Evolutionary conservation across 1,140 invertebrate genomes (phyloP).

Genomic region (Frieseomelitta varia): DNA sequence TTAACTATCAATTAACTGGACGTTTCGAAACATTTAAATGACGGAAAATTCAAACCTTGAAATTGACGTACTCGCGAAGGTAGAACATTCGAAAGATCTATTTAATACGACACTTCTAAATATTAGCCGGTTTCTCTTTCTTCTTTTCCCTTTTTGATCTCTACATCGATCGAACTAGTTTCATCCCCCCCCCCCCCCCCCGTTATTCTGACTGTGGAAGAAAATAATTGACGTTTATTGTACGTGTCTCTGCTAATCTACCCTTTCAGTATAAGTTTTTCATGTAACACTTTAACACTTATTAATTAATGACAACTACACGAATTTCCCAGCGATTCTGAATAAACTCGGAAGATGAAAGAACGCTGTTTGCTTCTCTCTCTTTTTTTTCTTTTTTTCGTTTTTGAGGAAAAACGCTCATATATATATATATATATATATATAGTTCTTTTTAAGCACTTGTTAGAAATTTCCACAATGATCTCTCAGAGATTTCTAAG

Average conservation of each 20-base stretch:
- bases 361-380: too few species aligned
- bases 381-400: neutral
- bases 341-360: neutral
- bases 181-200: too few species aligned
- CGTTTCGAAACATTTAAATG: neutral
- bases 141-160: neutral
- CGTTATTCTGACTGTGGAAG: too few species aligned
- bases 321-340: neutral
- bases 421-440: neutral
- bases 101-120: neutral
- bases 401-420: neutral
- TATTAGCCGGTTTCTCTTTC: too few species aligned
- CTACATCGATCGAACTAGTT: neutral
- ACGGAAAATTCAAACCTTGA: neutral
- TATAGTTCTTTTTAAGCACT: neutral
- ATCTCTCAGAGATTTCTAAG: neutral
- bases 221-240: slow-evolving; percentile 1
- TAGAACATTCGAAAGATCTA: neutral
- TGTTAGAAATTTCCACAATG: neutral
- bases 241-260: neutral
- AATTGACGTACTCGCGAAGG: neutral
- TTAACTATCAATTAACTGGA: neutral
- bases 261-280: neutral
- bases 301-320: too few species aligned
- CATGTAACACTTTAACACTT: neutral